Evolutionary conservation across 2,797 vertebrate genomes (phyloP).

Genomic region (Chaetophractus vellerosus): DNA sequence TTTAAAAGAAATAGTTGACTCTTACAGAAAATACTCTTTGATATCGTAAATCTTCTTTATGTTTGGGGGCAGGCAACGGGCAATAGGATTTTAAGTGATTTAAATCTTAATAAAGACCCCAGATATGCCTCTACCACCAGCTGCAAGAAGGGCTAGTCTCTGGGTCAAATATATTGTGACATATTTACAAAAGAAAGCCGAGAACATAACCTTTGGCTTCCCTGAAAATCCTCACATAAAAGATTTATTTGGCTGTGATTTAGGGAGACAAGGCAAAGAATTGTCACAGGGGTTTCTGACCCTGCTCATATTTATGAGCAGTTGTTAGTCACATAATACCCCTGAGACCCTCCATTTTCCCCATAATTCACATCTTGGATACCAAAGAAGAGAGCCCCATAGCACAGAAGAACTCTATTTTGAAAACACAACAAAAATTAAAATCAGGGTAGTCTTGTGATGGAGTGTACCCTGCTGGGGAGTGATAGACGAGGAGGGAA

Average conservation of each 20-base stretch:
- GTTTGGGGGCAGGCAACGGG: constrained; percentile 3
- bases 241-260: constrained; percentile 82
- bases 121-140: constrained; percentile 75
- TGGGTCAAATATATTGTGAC: constrained; percentile 78
- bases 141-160: constrained; percentile 80
- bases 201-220: constrained; percentile 82
- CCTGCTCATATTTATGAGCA: constrained; percentile 32
- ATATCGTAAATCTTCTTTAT: constrained; percentile 47
- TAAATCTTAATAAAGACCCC: constrained; percentile 79
- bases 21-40: not conserved
- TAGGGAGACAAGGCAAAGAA: constrained; percentile 69
- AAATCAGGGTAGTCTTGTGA: not conserved
- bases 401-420: not conserved
- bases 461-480: not conserved
- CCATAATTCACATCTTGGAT: constrained; percentile 31
- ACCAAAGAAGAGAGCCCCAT: not conserved
- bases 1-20: constrained; percentile 59
- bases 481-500: not conserved
- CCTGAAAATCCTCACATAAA: constrained; percentile 81
- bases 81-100: constrained; percentile 80
- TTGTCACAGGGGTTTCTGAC: constrained; percentile 5
- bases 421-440: constrained; percentile 15
- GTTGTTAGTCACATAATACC: constrained; percentile 61
- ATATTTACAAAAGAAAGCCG: constrained; percentile 86
- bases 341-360: constrained; percentile 7